Evolutionary conservation across 2,797 vertebrate genomes (phyloP), one percentile per base, ranked within the genome.

Genomic region (Schizopygopsis malacanthus): DNA sequence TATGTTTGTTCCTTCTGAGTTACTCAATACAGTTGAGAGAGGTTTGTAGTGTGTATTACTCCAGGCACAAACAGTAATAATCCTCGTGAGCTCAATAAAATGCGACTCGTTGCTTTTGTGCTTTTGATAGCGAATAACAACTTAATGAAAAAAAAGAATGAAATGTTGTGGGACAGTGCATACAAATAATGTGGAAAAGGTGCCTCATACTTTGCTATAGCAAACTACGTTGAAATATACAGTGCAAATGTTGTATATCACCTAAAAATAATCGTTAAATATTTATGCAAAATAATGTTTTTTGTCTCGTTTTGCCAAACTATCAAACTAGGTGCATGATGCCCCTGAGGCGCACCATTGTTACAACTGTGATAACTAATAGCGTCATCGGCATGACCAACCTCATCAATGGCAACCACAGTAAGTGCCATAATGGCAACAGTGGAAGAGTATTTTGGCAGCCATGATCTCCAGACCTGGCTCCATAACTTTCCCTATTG

Each of bases 401-500:
- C 43, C 72, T 76, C 71, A 63, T 83, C 43, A 28, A 39, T 50
- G 15, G 47, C 45, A 39, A 28, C n/a, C 33, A 43, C 37, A 78
- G 47, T 22, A 78, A 43, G 33, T 28, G 37, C 73, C 75, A 59
- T 79, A 78, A 79, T 84, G 75, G 50, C 63, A 45, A 45, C 2
- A 79, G 50, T 6, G 39, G 63, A 63, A 77, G 59, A 84, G 72
- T 54, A 33, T 75, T 83, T 85, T 79, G 83, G 73, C 83, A 79
- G 52, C 75, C 75, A 71, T 79, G 75, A 85, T 79, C 61, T 84
- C 83, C n/a, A 83, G 56, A 83, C 72, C 82, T 41, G 59, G 59
- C 72, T 83, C 82, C 59, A 39, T 52, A 67, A 67, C 72, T 77
- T 67, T 9, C 10, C 61, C 67, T 67, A 77, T 77, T 69, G 72